phyloP scores from a whole-genome alignment of 1,140 invertebrate genomes.

The Steinernema khuongi region DNA sequence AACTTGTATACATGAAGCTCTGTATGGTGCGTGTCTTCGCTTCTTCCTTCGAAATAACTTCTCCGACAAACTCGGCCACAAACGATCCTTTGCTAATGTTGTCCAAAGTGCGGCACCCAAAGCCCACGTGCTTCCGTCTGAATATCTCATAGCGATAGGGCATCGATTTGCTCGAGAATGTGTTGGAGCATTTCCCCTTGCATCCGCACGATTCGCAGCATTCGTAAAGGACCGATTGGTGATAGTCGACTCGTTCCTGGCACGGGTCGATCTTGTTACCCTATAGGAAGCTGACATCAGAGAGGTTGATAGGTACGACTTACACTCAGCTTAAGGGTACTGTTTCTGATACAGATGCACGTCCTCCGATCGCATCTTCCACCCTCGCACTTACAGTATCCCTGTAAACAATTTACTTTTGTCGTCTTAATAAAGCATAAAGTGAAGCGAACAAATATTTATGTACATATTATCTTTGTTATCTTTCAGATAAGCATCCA shows the following conservation, averaged over 20 bases:
- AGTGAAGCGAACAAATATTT: no score
- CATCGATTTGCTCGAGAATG: neutral
- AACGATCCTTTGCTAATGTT: neutral
- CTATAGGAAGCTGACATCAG: neutral
- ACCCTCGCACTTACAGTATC: neutral
- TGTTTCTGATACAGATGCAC: slow-evolving; percentile 3
- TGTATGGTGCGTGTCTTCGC: neutral
- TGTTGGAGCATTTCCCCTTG: slow-evolving; percentile 17
- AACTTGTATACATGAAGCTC: neutral
- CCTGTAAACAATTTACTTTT: no score
- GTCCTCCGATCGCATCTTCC: slow-evolving; percentile 16
- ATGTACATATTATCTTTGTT: neutral
- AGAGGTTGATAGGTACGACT: neutral
- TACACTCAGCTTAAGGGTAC: slow-evolving; percentile 20
- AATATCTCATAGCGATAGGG: slow-evolving; percentile 12
- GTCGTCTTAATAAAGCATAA: no score
- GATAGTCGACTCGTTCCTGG: neutral
- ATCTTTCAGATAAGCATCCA: no score
- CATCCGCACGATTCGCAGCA: slow-evolving; percentile 16
- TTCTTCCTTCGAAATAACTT: slow-evolving; percentile 8
- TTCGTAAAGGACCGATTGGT: slow-evolving; percentile 13
- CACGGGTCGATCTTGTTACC: neutral
- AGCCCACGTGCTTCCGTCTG: slow-evolving; percentile 13
- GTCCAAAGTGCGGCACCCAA: slow-evolving; percentile 17
- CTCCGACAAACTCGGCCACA: slow-evolving; percentile 19